These are phyloP conservation scores for Baronia brevicornis DNA, from an alignment of 2,888 invertebrate genomes.

Conservation along the genomic window DNA sequence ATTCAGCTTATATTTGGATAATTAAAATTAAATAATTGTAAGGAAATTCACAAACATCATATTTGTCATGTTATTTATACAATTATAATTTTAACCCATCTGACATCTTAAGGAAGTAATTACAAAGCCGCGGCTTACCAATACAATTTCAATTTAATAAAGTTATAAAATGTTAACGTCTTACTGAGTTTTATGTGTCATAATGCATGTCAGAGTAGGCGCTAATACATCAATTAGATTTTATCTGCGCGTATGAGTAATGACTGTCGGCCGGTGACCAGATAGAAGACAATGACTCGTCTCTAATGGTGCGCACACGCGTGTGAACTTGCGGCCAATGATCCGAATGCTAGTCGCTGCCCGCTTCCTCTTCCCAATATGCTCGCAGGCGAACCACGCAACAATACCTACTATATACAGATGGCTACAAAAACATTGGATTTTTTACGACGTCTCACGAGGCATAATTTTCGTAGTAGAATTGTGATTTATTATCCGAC, in stretches of 20 bases:
- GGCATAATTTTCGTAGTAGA: slow-evolving; percentile 13
- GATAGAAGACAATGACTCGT: slow-evolving; percentile 20
- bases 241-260: too few species aligned
- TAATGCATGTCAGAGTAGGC: too few species aligned
- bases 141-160: too few species aligned
- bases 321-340: slow-evolving; percentile 22
- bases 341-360: slow-evolving; percentile 20
- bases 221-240: too few species aligned
- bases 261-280: slow-evolving; percentile 4
- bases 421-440: slow-evolving; percentile 12
- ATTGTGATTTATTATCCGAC: slow-evolving; percentile 10
- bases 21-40: too few species aligned
- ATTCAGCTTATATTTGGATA: too few species aligned
- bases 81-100: not conserved
- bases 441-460: slow-evolving; percentile 7
- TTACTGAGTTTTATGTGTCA: too few species aligned
- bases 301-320: slow-evolving; percentile 27
- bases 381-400: slow-evolving; percentile 22
- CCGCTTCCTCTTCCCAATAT: slow-evolving; percentile 28
- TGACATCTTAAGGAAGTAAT: not conserved
- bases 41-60: not conserved
- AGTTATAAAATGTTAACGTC: too few species aligned
- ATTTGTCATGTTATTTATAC: not conserved
- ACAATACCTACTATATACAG: slow-evolving; percentile 5
- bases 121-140: too few species aligned